Conservation (phyloP, 2,797 vertebrate species). For the Gadopsis bispinosus region DNA sequence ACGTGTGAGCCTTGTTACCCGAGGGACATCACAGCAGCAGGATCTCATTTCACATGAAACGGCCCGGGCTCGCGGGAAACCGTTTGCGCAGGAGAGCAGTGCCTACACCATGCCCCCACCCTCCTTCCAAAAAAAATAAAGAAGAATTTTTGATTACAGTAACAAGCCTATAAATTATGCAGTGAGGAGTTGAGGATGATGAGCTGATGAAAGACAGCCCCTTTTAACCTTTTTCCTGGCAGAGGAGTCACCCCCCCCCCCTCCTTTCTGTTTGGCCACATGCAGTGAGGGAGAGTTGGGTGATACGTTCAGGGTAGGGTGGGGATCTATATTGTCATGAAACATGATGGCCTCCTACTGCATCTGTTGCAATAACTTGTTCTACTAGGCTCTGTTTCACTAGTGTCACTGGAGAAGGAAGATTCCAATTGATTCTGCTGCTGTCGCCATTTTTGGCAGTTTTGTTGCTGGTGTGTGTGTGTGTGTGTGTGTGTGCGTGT, state of each 20-base stretch:
- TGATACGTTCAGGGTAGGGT: conserved; percentile 30
- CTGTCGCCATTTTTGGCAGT: conserved; percentile 41
- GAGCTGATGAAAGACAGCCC: conserved; percentile 81
- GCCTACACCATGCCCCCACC: conserved; percentile 46
- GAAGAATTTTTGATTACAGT: conserved; percentile 89
- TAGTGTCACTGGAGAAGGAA: conserved; percentile 48
- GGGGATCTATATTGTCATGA: conserved; percentile 53
- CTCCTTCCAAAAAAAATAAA: conserved; percentile 70
- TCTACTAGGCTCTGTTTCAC: conserved; percentile 41
- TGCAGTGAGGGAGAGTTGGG: conserved; percentile 22
- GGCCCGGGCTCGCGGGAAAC: conserved; percentile 70
- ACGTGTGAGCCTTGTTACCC: conserved; percentile 69
- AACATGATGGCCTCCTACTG: conserved; percentile 39
- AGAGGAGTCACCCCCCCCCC: conserved; percentile 46
- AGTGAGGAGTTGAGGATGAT: conserved; percentile 73
- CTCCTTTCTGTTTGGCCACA: conserved; percentile 49
- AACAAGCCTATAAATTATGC: conserved; percentile 86
- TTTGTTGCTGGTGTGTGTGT: conserved; percentile 28
- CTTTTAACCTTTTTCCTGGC: conserved; percentile 82
- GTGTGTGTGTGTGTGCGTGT: conserved; percentile 18
- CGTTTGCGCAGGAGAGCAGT: conserved; percentile 58
- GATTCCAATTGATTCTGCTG: conserved; percentile 54
- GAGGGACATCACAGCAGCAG: conserved; percentile 81
- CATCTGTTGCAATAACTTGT: conserved; percentile 31
- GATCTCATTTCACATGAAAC: conserved; percentile 86